Conservation (phyloP, 2,113 vertebrate species). For the Channa argus region DNA sequence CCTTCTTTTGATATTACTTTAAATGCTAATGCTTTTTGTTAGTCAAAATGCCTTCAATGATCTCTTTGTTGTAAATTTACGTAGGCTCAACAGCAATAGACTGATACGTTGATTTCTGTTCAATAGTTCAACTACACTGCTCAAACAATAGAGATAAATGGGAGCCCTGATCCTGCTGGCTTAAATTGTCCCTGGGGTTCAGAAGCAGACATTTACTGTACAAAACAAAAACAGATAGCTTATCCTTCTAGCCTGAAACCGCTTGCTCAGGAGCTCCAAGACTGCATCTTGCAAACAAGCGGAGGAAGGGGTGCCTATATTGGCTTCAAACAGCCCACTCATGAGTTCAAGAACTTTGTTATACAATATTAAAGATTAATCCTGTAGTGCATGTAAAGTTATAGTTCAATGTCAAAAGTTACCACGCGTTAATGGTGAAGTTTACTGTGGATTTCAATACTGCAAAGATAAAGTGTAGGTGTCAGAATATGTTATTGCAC, state of each 20-base stretch:
- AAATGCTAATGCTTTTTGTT: slow-evolving; percentile 1
- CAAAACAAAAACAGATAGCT: slow-evolving; percentile 60
- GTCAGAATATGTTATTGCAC: neutral
- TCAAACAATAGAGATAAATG: slow-evolving; percentile 60
- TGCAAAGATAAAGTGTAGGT: neutral
- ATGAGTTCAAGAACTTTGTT: slow-evolving; percentile 3
- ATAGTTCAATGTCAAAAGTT: slow-evolving; percentile 1
- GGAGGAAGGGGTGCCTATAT: neutral
- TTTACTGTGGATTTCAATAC: neutral
- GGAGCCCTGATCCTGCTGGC: slow-evolving; percentile 47
- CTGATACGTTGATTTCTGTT: slow-evolving; percentile 29
- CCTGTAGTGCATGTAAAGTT: slow-evolving; percentile 7
- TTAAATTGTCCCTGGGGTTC: slow-evolving; percentile 57
- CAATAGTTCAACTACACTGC: slow-evolving; percentile 20
- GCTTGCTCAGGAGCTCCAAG: slow-evolving; percentile 28
- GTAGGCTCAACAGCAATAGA: slow-evolving; percentile 1
- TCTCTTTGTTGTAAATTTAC: neutral
- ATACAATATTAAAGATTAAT: slow-evolving; percentile 9
- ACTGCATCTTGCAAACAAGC: slow-evolving; percentile 13
- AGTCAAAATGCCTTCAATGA: neutral
- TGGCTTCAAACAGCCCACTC: slow-evolving; percentile 14
- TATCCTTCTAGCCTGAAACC: slow-evolving; percentile 49
- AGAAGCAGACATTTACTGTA: slow-evolving; percentile 50
- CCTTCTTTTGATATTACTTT: slow-evolving; percentile 3
- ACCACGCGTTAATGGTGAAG: neutral